These are phyloP conservation scores for Agrilus planipennis DNA, from an alignment of 1,140 invertebrate genomes.

Conservation along the genomic window DNA sequence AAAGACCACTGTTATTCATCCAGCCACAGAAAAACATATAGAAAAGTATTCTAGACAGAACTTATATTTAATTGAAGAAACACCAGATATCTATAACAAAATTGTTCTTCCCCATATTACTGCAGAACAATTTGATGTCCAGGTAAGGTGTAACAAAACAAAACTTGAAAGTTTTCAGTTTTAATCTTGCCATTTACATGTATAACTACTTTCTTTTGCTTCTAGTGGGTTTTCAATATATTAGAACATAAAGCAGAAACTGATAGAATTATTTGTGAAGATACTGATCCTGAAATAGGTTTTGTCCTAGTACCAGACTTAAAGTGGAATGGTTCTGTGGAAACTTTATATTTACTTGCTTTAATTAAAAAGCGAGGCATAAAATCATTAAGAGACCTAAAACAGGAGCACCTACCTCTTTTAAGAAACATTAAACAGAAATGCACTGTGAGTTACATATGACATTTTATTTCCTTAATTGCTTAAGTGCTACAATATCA, in stretches of 20 bases:
- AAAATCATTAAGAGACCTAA: conserved; percentile 75
- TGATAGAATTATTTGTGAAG: conserved; percentile 78
- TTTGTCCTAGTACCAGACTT: conserved; percentile 86
- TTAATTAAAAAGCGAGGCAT: conserved; percentile 62
- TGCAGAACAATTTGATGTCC: conserved; percentile 55
- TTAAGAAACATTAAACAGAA: conserved; percentile 69
- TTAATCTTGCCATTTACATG: neutral
- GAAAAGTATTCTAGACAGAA: conserved; percentile 69
- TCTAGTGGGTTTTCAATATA: conserved; percentile 93
- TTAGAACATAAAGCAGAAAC: conserved; percentile 79
- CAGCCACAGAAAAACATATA: conserved; percentile 85
- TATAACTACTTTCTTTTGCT: too few species aligned
- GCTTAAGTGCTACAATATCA: neutral
- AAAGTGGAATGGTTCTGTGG: conserved; percentile 81
- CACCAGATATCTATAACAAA: conserved; percentile 65
- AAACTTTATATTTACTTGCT: conserved; percentile 74
- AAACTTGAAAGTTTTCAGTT: conserved; percentile 2
- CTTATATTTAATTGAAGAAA: conserved; percentile 69
- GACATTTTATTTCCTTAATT: neutral
- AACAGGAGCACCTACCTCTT: conserved; percentile 62
- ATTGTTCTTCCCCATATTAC: conserved; percentile 68
- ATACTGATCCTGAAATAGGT: conserved; percentile 63
- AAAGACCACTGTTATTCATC: conserved; percentile 71
- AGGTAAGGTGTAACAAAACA: conserved; percentile 42
- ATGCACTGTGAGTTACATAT: conserved; percentile 45